Evolutionary conservation across 2,888 invertebrate species (phyloP).

Genomic region (Acanthacorydalis orientalis): DNA sequence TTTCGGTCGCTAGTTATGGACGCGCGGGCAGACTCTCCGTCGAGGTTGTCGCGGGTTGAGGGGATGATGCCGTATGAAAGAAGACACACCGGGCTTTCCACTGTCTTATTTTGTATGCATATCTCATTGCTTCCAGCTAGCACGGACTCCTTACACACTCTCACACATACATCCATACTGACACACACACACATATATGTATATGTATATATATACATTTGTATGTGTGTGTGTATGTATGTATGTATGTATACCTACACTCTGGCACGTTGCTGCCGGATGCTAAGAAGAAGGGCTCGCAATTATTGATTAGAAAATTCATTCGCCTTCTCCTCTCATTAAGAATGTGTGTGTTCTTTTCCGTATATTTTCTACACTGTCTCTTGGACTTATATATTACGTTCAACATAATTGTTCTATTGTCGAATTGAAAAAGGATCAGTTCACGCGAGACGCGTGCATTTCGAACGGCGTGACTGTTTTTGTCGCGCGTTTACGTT

Average conservation of each 20-base stretch:
- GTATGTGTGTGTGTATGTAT: background rate
- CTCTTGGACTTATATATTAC: background rate
- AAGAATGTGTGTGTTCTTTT: constrained; percentile 6
- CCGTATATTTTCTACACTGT: background rate
- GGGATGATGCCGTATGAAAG: too few relatives aligned
- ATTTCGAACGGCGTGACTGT: too few relatives aligned
- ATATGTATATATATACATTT: background rate
- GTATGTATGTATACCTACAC: background rate
- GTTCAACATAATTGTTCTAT: too few relatives aligned
- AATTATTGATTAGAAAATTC: constrained; percentile 7
- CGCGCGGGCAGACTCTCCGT: too few relatives aligned
- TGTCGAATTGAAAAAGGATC: too few relatives aligned
- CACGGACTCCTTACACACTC: background rate
- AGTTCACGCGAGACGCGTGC: too few relatives aligned
- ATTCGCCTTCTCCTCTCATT: constrained; percentile 6
- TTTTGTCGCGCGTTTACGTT: too few relatives aligned
- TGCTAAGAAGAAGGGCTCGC: constrained; percentile 3
- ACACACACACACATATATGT: background rate
- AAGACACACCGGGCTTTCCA: background rate
- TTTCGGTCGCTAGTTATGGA: too few relatives aligned
- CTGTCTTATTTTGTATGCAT: constrained; percentile 7
- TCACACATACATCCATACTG: background rate
- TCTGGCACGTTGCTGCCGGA: background rate
- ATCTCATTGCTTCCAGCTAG: constrained; percentile 1
- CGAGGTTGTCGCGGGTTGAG: too few relatives aligned